Evolutionary conservation across 2,888 invertebrate species (phyloP).

Genomic region (Cetonia aurata): DNA sequence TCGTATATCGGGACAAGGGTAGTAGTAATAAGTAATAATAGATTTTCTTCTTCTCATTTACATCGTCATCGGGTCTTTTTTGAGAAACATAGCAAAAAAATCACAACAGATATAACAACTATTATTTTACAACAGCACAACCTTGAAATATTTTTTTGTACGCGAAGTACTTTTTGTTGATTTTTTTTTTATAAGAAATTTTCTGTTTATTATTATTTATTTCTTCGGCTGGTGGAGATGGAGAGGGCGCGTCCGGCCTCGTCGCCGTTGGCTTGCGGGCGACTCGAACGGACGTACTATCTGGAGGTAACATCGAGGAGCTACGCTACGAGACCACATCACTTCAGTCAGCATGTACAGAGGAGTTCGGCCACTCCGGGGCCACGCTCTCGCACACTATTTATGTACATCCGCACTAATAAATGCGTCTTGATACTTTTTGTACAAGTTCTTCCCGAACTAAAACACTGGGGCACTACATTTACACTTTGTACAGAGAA

Average conservation of each 20-base stretch:
- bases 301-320: constrained; percentile 73
- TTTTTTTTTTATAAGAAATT: constrained; percentile 56
- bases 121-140: constrained; percentile 69
- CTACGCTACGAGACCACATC: constrained; percentile 66
- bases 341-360: constrained; percentile 59
- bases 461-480: constrained; percentile 68
- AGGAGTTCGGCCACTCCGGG: constrained; percentile 60
- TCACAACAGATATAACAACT: constrained; percentile 69
- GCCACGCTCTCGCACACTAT: constrained; percentile 59
- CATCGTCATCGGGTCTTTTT: constrained; percentile 43
- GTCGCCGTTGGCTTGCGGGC: constrained; percentile 54
- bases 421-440: constrained; percentile 53
- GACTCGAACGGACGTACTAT: constrained; percentile 51
- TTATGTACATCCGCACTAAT: constrained; percentile 47
- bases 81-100: constrained; percentile 65
- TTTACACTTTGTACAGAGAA: constrained; percentile 74
- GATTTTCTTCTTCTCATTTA: constrained; percentile 40
- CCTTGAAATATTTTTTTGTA: constrained; percentile 66
- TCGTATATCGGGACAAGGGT: constrained; percentile 62
- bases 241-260: constrained; percentile 53
- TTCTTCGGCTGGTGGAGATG: constrained; percentile 54
- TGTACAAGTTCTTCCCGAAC: constrained; percentile 66
- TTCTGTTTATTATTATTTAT: constrained; percentile 46
- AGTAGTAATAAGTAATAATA: constrained; percentile 50
- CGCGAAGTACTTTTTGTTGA: constrained; percentile 60